Conservation (phyloP, 2,113 vertebrate species). For the Himantopus leucocephalus region DNA sequence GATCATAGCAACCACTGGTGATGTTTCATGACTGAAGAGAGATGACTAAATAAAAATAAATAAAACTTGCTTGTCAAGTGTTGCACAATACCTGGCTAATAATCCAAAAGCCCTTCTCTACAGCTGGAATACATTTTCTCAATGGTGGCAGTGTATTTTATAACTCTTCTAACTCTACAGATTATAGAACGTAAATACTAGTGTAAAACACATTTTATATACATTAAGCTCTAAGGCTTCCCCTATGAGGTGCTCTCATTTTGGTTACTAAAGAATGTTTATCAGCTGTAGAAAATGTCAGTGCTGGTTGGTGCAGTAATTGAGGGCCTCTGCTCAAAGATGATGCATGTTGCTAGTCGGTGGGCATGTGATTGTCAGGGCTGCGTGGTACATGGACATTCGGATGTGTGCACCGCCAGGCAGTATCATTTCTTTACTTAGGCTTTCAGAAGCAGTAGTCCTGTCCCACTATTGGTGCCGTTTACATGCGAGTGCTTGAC, state of each 20-base stretch:
- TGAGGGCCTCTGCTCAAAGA: neutral
- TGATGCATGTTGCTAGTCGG: rapidly evolving
- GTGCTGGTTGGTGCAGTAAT: neutral
- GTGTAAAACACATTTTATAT: neutral
- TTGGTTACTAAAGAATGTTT: neutral
- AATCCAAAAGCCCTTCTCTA: neutral
- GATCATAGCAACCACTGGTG: neutral
- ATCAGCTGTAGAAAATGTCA: neutral
- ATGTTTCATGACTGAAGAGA: neutral
- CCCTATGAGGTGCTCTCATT: neutral
- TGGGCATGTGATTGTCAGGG: neutral
- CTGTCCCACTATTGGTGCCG: rapidly evolving
- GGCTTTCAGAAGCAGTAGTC: neutral
- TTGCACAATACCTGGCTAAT: neutral
- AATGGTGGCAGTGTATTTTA: neutral
- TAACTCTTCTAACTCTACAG: neutral
- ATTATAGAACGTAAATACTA: neutral
- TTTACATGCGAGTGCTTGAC: neutral
- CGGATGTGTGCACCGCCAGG: rapidly evolving
- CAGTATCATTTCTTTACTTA: neutral
- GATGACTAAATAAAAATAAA: neutral
- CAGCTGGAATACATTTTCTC: neutral
- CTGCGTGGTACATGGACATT: neutral
- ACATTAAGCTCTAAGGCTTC: neutral
- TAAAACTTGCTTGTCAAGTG: neutral